Evolutionary conservation across 2,113 vertebrate genomes (phyloP).

Genomic region (Syngnathoides biaculeatus): DNA sequence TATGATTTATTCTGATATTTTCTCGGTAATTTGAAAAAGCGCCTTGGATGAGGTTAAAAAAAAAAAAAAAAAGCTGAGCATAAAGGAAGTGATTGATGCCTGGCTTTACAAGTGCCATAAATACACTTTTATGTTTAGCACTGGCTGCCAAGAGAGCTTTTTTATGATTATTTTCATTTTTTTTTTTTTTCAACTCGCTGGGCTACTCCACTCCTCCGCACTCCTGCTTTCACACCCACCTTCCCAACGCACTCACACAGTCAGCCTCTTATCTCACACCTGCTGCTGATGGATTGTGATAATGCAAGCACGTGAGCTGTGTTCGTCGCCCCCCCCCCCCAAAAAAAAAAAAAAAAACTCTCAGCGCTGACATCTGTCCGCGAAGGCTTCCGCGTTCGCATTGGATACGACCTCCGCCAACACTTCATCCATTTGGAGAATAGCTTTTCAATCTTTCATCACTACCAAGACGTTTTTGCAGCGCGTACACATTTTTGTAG

Average conservation of each 20-base stretch:
- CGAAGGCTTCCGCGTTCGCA: too few relatives aligned
- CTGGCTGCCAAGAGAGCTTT: constrained; percentile 8
- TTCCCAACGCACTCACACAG: background rate
- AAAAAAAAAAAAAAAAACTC: background rate
- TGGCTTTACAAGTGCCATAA: constrained; percentile 16
- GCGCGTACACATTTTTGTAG: background rate
- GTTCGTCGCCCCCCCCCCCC: too few relatives aligned
- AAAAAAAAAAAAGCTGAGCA: constrained; percentile 5
- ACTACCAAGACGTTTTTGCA: background rate
- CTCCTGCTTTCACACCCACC: constrained; percentile 14
- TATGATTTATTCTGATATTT: background rate
- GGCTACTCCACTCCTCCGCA: constrained; percentile 3
- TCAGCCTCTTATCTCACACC: constrained; percentile 3
- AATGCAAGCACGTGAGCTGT: background rate
- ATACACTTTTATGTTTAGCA: constrained; percentile 3
- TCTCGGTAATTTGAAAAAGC: background rate
- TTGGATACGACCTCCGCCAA: background rate
- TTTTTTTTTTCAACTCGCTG: constrained; percentile 15
- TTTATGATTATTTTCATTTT: constrained; percentile 21
- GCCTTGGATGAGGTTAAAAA: constrained; percentile 16
- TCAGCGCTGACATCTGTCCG: background rate
- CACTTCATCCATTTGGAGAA: background rate
- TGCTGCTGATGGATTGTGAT: background rate
- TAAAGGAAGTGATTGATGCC: background rate
- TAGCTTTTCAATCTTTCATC: background rate